A percentile compares a stretch with the other conserved stretches of the same genome.
These are phyloP conservation scores for Tetranychus urticae DNA, from an alignment of 1,140 invertebrate genomes.

Conservation along the genomic window DNA sequence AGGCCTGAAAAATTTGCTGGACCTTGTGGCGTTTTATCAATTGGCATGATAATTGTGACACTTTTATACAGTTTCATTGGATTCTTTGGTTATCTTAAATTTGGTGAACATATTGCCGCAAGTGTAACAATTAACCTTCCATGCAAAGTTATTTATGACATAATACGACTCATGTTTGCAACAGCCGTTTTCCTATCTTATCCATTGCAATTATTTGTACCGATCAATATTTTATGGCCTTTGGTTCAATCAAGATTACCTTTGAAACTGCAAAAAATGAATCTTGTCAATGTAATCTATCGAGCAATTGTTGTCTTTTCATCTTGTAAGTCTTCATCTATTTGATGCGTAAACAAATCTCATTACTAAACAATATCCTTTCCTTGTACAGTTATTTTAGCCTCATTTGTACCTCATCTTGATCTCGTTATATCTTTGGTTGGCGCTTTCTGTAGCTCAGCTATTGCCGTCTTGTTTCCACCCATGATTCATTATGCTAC, in stretches of 20 bases:
- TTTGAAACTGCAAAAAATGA: conserved; percentile 19
- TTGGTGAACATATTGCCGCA: conserved; percentile 44
- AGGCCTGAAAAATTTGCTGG: conserved; percentile 17
- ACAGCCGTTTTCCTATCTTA: conserved; percentile 60
- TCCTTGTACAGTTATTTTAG: conserved; percentile 39
- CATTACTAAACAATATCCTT: too few relatives aligned
- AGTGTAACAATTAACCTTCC: conserved; percentile 64
- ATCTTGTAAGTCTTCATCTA: too few relatives aligned
- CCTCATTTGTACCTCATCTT: conserved; percentile 38
- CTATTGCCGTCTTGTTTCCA: conserved; percentile 67
- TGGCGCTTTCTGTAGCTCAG: conserved; percentile 63
- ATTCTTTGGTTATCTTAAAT: conserved; percentile 74
- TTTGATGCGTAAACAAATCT: too few relatives aligned
- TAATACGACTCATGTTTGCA: conserved; percentile 52
- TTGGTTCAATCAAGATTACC: conserved; percentile 32
- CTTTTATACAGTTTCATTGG: conserved; percentile 54
- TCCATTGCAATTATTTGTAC: conserved; percentile 69
- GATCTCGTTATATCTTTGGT: conserved; percentile 69
- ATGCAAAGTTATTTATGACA: conserved; percentile 41
- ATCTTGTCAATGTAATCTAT: conserved; percentile 37
- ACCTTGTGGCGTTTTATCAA: conserved; percentile 16
- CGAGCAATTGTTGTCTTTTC: conserved; percentile 36
- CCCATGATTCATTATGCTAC: conserved; percentile 44
- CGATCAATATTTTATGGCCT: conserved; percentile 65
- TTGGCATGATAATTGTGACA: conserved; percentile 26